Evolutionary conservation across 2,797 vertebrate genomes (phyloP).

Genomic region (Macroramphosus scolopax): DNA sequence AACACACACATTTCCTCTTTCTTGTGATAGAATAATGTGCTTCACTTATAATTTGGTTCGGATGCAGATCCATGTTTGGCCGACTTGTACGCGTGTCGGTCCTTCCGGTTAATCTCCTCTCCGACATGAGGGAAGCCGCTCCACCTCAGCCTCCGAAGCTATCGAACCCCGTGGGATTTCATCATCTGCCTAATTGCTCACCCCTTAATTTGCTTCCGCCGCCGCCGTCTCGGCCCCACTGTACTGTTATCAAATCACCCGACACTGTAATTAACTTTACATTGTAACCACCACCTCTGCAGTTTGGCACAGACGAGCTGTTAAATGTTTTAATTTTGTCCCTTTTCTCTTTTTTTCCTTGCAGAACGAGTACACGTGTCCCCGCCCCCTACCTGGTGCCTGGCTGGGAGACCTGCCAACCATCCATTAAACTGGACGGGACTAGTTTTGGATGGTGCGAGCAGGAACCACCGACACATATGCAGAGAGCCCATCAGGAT

Average conservation of each 20-base stretch:
- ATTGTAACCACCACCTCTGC: slow-evolving; percentile 53
- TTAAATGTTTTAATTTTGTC: slow-evolving; percentile 40
- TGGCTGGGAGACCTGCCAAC: slow-evolving; percentile 80
- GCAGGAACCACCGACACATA: slow-evolving; percentile 9
- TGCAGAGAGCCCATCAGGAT: slow-evolving; percentile 37
- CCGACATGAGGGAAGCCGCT: slow-evolving; percentile 25
- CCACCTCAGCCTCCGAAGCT: slow-evolving; percentile 35
- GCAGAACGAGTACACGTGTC: slow-evolving; percentile 81
- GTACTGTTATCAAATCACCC: slow-evolving; percentile 59
- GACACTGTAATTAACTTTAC: slow-evolving; percentile 63
- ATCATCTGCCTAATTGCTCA: slow-evolving; percentile 66
- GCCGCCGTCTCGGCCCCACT: slow-evolving; percentile 53
- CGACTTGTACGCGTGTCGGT: slow-evolving; percentile 44
- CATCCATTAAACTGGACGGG: slow-evolving; percentile 69
- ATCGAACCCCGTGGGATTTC: slow-evolving; percentile 43
- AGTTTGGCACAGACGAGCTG: slow-evolving; percentile 37
- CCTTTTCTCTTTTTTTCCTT: slow-evolving; percentile 12
- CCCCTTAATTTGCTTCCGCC: slow-evolving; percentile 62
- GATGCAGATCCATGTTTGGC: no score
- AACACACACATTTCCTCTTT: no score
- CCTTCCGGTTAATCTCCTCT: slow-evolving; percentile 13
- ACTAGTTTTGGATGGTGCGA: slow-evolving; percentile 30
- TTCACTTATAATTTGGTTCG: no score
- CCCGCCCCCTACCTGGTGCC: slow-evolving; percentile 79
- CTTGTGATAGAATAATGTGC: no score